phyloP scores from a whole-genome alignment of 2,888 invertebrate genomes.

The Tachina grossa region DNA sequence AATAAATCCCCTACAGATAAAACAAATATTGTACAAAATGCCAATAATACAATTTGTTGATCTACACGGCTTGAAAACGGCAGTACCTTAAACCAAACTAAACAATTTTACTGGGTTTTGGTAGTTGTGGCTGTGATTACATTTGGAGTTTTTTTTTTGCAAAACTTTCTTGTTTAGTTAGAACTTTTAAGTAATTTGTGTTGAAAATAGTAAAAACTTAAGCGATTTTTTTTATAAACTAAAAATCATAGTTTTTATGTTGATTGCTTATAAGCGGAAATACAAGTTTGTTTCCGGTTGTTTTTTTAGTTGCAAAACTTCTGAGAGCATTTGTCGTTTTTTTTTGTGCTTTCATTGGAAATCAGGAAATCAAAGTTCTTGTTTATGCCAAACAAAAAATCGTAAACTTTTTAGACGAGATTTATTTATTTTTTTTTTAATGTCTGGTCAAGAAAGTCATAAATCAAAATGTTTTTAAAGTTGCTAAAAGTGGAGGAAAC shows the following conservation, averaged over 20 bases:
- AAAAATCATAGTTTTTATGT: conserved; percentile 32
- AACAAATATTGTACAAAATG: conserved; percentile 20
- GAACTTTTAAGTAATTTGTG: conserved; percentile 10
- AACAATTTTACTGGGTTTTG: background rate
- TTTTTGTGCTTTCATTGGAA: background rate
- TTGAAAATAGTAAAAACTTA: background rate
- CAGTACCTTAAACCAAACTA: background rate
- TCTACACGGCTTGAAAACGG: background rate
- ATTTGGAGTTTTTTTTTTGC: background rate
- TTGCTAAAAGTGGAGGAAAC: background rate
- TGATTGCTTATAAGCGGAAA: conserved; percentile 50
- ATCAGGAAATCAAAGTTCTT: conserved; percentile 10
- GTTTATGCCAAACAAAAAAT: background rate
- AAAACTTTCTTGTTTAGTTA: conserved; percentile 21
- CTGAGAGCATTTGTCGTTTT: conserved; percentile 9
- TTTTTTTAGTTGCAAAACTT: conserved; percentile 15
- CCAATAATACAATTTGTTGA: conserved; percentile 46
- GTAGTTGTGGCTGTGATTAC: background rate
- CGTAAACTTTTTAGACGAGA: conserved; percentile 5
- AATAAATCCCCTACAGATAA: background rate
- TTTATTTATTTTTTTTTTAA: background rate
- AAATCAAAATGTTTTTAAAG: background rate
- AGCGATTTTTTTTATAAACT: background rate
- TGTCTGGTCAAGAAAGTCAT: background rate
- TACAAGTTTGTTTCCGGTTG: conserved; percentile 53